Evolutionary conservation across 2,113 vertebrate species (phyloP), one percentile per base, ranked within the genome.

Genomic region (Paracanthobrama guichenoti): DNA sequence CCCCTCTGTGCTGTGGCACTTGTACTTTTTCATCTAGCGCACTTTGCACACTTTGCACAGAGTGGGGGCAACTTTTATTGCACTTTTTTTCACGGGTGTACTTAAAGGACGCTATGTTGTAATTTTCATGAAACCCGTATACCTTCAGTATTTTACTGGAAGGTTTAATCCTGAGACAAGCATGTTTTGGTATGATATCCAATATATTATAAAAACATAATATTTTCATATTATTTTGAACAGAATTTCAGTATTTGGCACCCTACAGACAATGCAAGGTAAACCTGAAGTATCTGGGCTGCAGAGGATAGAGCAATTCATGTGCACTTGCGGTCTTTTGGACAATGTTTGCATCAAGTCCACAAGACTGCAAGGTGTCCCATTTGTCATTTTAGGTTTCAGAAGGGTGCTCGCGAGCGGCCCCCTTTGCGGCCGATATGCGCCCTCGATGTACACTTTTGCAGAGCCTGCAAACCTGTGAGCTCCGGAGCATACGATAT

Each of bases 1-100:
- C 88, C 88, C 88, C 86, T 87, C 86, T 89, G 88, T 86, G 88
- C 67, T 89, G 59, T 86, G 84, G 84, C 87, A 88, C 87, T 86
- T 82, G 75, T 73, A 81, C 86, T 87, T 84, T 80, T 86, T 81
- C 86, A 87, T 87, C 50, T 39, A 48, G 57, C 60, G 59, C 59
- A 62, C 77, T 79, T 79, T 81, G 62, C 73, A 81, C 82, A 69
- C 75, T 86, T 86, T 78, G 67, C 78, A 46, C 81, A 81, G 50
- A 67, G 53, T n/a, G 81, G 22, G 81, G 84, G 72, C 28, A 81
- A 88, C 81, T 84, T 88, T 86, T 77, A 46, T 72, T 64, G 39
- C 75, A 69, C 48, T 64, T 71, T 35, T n/a, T 18, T 31, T 18
- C 72, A 50, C 26, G 24, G 60, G 50, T 62, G 24, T 6, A 28